These are phyloP conservation scores for Pachyrhynchus sulphureomaculatus DNA, from an alignment of 1,140 invertebrate genomes.

Conservation along the genomic window DNA sequence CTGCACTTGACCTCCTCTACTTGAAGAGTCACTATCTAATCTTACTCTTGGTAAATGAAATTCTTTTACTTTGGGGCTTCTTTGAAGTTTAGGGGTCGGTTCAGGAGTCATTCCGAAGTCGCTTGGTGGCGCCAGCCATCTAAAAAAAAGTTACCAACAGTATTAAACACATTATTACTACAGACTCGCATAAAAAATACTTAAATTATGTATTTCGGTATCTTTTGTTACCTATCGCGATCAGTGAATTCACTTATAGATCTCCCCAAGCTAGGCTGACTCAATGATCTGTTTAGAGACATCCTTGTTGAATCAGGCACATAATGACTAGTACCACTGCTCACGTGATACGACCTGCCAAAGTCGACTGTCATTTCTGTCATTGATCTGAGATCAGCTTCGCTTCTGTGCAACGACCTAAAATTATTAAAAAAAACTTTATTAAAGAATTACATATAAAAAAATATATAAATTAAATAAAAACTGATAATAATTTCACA, in stretches of 20 bases:
- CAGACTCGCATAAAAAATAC: neutral
- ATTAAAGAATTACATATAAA: too few species aligned
- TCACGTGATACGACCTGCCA: slow-evolving; percentile 63
- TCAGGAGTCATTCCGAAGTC: slow-evolving; percentile 47
- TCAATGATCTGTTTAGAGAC: slow-evolving; percentile 67
- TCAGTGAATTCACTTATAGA: slow-evolving; percentile 84
- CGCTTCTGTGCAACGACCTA: slow-evolving; percentile 59
- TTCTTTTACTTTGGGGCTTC: slow-evolving; percentile 41
- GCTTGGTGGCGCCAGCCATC: slow-evolving; percentile 61
- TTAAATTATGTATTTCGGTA: neutral
- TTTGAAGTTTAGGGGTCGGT: slow-evolving; percentile 44
- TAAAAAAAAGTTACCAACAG: slow-evolving; percentile 53
- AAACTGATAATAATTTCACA: too few species aligned
- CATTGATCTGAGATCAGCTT: slow-evolving; percentile 75
- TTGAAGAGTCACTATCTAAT: slow-evolving; percentile 20
- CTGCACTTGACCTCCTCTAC: slow-evolving; percentile 7
- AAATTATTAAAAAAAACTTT: slow-evolving; percentile 47
- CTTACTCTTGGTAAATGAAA: slow-evolving; percentile 25
- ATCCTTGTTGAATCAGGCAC: slow-evolving; percentile 47
- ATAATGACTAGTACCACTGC: slow-evolving; percentile 59
- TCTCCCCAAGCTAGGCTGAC: slow-evolving; percentile 77
- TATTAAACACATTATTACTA: neutral
- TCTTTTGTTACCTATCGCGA: slow-evolving; percentile 19
- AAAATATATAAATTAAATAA: too few species aligned
- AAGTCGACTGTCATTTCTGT: slow-evolving; percentile 87